Evolutionary conservation across 2,888 invertebrate species (phyloP).

Genomic region (Pammene aurita): DNA sequence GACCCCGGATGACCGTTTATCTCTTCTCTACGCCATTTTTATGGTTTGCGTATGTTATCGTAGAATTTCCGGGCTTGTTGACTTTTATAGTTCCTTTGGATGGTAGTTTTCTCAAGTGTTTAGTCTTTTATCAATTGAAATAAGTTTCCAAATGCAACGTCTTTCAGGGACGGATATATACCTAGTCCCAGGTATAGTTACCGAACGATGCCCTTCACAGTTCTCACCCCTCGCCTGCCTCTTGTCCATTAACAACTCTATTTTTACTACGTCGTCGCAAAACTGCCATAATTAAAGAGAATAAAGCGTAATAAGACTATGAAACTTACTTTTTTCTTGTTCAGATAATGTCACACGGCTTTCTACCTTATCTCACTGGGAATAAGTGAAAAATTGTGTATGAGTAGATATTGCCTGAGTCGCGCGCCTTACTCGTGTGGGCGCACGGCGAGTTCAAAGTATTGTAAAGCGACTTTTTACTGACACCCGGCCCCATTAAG

Average conservation of each 20-base stretch:
- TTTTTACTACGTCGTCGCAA: conserved; percentile 22
- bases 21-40: conserved; percentile 29
- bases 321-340: conserved; percentile 18
- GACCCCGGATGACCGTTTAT: conserved; percentile 27
- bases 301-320: conserved; percentile 26
- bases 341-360: neutral
- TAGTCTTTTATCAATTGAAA: conserved; percentile 1
- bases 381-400: neutral
- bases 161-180: too few species aligned
- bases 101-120: neutral
- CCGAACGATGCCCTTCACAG: conserved; percentile 16
- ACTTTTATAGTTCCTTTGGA: conserved; percentile 11
- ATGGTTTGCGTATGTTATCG: conserved; percentile 19
- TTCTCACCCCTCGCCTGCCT: conserved; percentile 9
- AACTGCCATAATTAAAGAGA: conserved; percentile 15
- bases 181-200: neutral
- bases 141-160: too few species aligned
- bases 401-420: neutral
- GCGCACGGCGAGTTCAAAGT: conserved; percentile 40
- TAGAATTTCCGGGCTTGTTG: conserved; percentile 20
- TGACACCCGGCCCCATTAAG: conserved; percentile 30
- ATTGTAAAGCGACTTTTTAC: conserved; percentile 35
- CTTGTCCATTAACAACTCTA: conserved; percentile 17
- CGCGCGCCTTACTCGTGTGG: conserved; percentile 32
- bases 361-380: conserved; percentile 2